Evolutionary conservation across 2,888 invertebrate genomes (phyloP).

Genomic region (Hipparchia semele): DNA sequence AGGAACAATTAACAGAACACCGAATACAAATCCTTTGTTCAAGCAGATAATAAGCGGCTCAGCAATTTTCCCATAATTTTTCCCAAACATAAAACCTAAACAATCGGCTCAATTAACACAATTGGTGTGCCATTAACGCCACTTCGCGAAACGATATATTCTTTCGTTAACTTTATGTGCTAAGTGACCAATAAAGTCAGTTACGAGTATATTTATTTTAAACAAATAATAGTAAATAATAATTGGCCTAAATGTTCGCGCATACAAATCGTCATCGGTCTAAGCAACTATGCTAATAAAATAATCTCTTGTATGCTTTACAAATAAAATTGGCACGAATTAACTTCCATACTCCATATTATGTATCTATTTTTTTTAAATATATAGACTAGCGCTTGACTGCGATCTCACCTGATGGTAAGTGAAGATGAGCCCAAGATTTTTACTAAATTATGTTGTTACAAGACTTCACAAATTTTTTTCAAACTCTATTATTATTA

Average conservation of each 20-base stretch:
- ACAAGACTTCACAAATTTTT: too few species aligned
- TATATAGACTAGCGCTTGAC: too few species aligned
- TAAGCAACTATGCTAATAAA: background rate
- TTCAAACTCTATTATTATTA: too few species aligned
- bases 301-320: background rate
- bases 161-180: conserved; percentile 35
- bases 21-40: conserved; percentile 22
- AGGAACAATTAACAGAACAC: background rate
- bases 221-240: conserved; percentile 8
- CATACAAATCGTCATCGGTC: too few species aligned
- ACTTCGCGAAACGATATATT: conserved; percentile 34
- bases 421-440: too few species aligned
- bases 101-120: conserved; percentile 33
- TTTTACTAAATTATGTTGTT: background rate
- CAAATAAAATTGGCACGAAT: background rate
- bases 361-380: too few species aligned
- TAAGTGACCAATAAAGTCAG: conserved; percentile 10
- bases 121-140: conserved; percentile 38
- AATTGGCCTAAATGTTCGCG: background rate
- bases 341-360: background rate
- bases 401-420: too few species aligned
- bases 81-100: conserved; percentile 14
- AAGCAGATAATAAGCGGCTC: conserved; percentile 24
- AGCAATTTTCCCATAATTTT: conserved; percentile 18
- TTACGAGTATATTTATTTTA: conserved; percentile 23